phyloP scores from a whole-genome alignment of 2,797 vertebrate species.

The Balearica regulorum region DNA sequence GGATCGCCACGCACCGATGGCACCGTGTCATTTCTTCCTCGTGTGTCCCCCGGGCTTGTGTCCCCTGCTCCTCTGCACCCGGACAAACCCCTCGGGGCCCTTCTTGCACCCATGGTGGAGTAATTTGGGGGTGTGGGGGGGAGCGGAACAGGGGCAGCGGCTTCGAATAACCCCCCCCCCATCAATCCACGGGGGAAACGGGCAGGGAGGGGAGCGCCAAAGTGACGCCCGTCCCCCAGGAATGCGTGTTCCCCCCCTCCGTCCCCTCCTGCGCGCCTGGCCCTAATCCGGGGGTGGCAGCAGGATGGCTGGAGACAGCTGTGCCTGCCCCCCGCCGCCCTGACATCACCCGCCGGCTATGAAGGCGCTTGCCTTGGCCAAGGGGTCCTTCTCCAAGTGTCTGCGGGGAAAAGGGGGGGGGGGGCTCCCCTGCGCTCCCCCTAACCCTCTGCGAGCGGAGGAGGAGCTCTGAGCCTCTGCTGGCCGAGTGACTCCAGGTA shows the following conservation, averaged over 20 bases:
- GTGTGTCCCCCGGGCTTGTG: rapidly evolving
- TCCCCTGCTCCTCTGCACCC: background rate
- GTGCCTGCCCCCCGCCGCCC: slow-evolving; percentile 8
- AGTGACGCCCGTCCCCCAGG: slow-evolving; percentile 53
- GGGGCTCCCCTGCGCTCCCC: rapidly evolving
- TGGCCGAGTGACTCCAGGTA: background rate
- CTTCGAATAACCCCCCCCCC: background rate
- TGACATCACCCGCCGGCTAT: slow-evolving; percentile 23
- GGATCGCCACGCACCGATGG: rapidly evolving
- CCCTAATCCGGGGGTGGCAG: slow-evolving; percentile 45
- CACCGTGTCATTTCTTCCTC: background rate
- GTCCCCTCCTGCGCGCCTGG: background rate
- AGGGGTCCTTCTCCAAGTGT: background rate
- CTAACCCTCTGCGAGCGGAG: background rate
- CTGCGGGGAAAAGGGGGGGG: background rate
- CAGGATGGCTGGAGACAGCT: slow-evolving; percentile 71
- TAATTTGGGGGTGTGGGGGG: rapidly evolving
- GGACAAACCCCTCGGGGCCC: rapidly evolving
- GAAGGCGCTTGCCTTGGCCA: background rate
- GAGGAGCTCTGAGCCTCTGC: background rate
- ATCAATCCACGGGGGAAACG: rapidly evolving
- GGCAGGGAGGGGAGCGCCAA: background rate
- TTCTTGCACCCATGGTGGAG: background rate
- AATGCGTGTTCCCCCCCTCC: slow-evolving; percentile 50
- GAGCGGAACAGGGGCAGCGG: rapidly evolving